phyloP scores from a whole-genome alignment of 2,113 vertebrate genomes.

The Dipodomys merriami region DNA sequence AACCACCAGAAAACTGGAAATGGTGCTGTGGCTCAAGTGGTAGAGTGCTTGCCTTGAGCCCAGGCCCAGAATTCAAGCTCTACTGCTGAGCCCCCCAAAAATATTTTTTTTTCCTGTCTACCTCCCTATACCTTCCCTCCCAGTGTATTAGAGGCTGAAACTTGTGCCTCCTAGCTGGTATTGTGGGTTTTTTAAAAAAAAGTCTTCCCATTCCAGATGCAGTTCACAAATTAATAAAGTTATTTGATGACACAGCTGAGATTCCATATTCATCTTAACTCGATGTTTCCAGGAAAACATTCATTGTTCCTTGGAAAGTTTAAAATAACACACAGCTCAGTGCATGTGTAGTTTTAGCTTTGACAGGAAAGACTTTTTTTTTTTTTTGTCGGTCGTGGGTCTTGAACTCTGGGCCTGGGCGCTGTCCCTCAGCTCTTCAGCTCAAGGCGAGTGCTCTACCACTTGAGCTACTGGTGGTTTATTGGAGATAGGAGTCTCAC shows the following conservation, averaged over 20 bases:
- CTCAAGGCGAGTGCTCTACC: too few relatives aligned
- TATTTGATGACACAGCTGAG: slow-evolving; percentile 8
- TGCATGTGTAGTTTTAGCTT: slow-evolving; percentile 3
- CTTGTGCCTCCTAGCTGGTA: background rate
- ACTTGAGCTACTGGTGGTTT: too few relatives aligned
- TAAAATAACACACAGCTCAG: background rate
- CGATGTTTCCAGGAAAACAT: slow-evolving; percentile 41
- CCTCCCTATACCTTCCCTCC: background rate
- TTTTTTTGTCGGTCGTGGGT: too few relatives aligned
- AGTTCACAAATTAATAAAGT: background rate
- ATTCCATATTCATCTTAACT: slow-evolving; percentile 34
- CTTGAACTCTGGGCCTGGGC: too few relatives aligned
- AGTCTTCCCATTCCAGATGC: background rate
- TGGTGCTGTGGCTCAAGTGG: too few relatives aligned
- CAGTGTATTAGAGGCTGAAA: background rate
- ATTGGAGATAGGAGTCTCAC: too few relatives aligned
- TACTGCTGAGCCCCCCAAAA: too few relatives aligned
- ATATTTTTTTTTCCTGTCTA: background rate
- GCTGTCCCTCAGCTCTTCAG: too few relatives aligned
- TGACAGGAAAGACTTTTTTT: slow-evolving; percentile 50
- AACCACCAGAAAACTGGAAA: too few relatives aligned
- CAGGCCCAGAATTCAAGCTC: too few relatives aligned
- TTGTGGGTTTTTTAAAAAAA: background rate
- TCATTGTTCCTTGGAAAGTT: background rate
- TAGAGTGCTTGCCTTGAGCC: too few relatives aligned